Evolutionary conservation across 1,140 invertebrate species (phyloP), one percentile per base, ranked within the genome.

Genomic region (Parapsyche elsis): DNA sequence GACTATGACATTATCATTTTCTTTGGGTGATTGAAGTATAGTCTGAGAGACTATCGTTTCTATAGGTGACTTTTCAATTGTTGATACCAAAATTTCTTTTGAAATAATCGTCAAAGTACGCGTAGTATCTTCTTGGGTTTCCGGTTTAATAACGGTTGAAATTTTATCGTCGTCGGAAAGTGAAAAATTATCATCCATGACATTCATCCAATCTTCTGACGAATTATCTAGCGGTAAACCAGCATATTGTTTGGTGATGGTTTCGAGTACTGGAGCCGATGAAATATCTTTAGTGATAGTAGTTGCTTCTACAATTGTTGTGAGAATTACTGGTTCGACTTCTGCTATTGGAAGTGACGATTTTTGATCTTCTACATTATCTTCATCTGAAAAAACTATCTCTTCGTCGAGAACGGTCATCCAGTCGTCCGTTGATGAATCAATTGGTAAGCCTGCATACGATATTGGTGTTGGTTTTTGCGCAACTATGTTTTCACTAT

Each of bases 381-480:
- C 86, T 9, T 89, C 87, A 71, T 88, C 86, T n/a, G 87, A 86
- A 30, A 90, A 88, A n/a, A 85, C 84, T 78, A 91, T 88, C 71
- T 88, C 86, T 82, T 90, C 88, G 80, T 92, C 90, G 57, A 91
- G 80, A 73, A 90, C 86, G 84, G 85, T 84, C 86, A 87, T 86
- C 87, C 87, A 87, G 7, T 84, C 78, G 78, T 82, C 84, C 7
- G 82, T 80, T 12, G 87, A 84, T 2, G 83, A 80, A 83, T 87
- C 86, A 0, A 87, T 85, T 9, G 86, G 86, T 49, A 87, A 76
- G 44, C 86, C 86, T 81, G 85, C 86, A 81, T 87, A 86, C 21
- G 53, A 5, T 53, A 76, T 80, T 10, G 16, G 7, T 30, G 9
- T 24, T 16, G 49, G 49, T 67, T 67, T 61, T 24, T 46, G 38